phyloP scores from a whole-genome alignment of 2,888 invertebrate species.

The Petrolisthes cinctipes region DNA sequence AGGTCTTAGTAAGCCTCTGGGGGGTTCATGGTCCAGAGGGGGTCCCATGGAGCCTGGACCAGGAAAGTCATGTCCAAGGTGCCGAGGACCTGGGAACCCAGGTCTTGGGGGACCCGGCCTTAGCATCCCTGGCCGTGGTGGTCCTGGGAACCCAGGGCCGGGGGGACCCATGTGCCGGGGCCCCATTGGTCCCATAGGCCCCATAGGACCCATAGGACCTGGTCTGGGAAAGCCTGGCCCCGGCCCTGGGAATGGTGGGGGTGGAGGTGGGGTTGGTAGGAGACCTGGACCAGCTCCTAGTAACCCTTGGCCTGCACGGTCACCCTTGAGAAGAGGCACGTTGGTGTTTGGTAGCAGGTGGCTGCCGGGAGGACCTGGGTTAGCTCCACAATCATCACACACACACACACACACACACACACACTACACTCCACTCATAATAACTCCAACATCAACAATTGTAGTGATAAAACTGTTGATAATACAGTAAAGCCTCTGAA shows the following conservation, averaged over 20 bases:
- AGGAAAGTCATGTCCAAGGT: neutral
- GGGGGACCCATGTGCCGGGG: neutral
- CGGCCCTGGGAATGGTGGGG: neutral
- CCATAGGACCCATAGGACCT: constrained; percentile 16
- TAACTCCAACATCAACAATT: too few species aligned
- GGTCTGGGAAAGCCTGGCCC: constrained; percentile 12
- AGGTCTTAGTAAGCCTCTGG: neutral
- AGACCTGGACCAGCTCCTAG: constrained; percentile 51
- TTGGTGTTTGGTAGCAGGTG: constrained; percentile 54
- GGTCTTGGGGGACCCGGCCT: constrained; percentile 19
- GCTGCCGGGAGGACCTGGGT: constrained; percentile 55
- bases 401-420: neutral
- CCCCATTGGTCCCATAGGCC: neutral
- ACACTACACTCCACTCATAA: too few species aligned
- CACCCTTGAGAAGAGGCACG: constrained; percentile 51
- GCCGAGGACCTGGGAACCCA: neutral
- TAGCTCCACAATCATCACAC: constrained; percentile 23
- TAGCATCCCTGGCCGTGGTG: neutral
- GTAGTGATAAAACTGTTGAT: too few species aligned
- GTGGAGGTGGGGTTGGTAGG: constrained; percentile 37
- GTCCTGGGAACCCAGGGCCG: constrained; percentile 12
- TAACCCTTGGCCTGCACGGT: constrained; percentile 48
- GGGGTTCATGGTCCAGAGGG: neutral
- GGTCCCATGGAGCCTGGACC: neutral
- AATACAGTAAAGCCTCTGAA: too few species aligned